These are phyloP conservation scores for Noctua comes DNA, from an alignment of 2,888 invertebrate genomes.

Conservation along the genomic window DNA sequence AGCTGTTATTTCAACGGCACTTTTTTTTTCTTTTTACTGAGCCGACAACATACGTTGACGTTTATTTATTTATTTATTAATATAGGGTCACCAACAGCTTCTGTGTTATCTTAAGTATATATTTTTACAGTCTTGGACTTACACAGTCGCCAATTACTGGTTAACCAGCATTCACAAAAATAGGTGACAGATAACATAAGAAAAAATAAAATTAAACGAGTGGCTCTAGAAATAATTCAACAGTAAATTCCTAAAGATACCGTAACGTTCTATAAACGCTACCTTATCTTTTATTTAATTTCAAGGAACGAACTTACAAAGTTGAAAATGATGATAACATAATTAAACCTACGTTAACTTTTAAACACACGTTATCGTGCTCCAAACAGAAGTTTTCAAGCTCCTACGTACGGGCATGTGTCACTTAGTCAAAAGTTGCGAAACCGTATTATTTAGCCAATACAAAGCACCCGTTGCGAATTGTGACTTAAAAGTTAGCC, in stretches of 20 bases:
- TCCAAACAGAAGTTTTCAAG: slow-evolving; percentile 14
- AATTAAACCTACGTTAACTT: slow-evolving; percentile 10
- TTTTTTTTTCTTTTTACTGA: neutral
- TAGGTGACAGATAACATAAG: too few species aligned
- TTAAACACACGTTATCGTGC: slow-evolving; percentile 23
- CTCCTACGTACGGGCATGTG: slow-evolving; percentile 7
- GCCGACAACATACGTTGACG: neutral
- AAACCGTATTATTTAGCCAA: slow-evolving; percentile 36
- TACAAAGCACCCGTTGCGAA: slow-evolving; percentile 29
- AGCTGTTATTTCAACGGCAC: neutral
- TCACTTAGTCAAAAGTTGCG: slow-evolving; percentile 40
- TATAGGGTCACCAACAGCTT: too few species aligned
- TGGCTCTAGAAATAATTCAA: too few species aligned
- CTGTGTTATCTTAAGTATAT: too few species aligned
- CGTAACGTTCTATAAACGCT: neutral
- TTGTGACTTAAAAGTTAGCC: slow-evolving; percentile 52
- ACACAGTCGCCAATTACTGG: too few species aligned
- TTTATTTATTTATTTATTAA: neutral
- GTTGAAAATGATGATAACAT: neutral
- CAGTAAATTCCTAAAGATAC: neutral
- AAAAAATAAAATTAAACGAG: too few species aligned
- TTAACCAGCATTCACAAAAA: too few species aligned
- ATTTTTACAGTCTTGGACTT: too few species aligned
- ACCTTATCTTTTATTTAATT: slow-evolving; percentile 4
- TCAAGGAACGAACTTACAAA: neutral